These are phyloP conservation scores for Ochotona princeps DNA, from an alignment of 2,113 vertebrate genomes.

Conservation along the genomic window DNA sequence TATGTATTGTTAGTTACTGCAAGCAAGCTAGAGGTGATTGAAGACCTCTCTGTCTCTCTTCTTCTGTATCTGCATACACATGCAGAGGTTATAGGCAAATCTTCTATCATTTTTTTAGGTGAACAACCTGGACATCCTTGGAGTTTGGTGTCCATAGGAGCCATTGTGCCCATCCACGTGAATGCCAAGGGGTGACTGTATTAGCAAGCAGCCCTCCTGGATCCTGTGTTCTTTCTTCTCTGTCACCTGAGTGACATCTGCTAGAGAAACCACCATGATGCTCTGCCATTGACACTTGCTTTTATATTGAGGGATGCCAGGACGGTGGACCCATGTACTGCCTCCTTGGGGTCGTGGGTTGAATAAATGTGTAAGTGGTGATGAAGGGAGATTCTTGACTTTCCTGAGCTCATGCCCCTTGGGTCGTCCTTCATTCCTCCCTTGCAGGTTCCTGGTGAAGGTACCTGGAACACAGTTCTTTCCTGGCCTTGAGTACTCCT, in stretches of 20 bases:
- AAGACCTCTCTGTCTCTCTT: too few relatives aligned
- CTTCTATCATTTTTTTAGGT: neutral
- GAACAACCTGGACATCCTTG: neutral
- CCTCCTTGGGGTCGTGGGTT: neutral
- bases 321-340: accelerated
- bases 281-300: neutral
- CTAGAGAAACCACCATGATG: neutral
- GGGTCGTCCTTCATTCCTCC: neutral
- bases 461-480: neutral
- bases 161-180: neutral
- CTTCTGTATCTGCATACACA: neutral
- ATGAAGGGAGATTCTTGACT: neutral
- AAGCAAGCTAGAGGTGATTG: neutral
- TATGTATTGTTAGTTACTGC: neutral
- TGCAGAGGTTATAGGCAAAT: neutral
- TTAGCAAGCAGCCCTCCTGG: neutral
- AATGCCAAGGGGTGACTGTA: neutral
- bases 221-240: neutral
- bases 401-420: neutral
- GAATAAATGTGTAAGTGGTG: neutral
- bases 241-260: neutral
- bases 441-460: neutral
- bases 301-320: neutral
- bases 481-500: neutral
- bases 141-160: neutral